A percentile compares a stretch with the other conserved stretches of the same genome.
Evolutionary conservation across 2,888 invertebrate species (phyloP).

Genomic region (Mycalesis mineus): DNA sequence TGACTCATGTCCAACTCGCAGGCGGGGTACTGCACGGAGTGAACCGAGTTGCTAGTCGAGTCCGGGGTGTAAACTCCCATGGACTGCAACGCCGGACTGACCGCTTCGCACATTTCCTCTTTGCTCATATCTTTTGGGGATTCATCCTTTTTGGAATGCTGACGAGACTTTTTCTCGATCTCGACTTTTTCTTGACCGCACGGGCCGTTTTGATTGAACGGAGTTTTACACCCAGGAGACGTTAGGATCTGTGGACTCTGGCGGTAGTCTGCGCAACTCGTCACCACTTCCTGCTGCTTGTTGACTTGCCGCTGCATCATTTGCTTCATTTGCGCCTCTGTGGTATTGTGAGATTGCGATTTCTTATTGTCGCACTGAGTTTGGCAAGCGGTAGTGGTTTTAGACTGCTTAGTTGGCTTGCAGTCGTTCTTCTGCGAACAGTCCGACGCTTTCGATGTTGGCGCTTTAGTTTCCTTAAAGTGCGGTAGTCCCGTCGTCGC

Average conservation of each 20-base stretch:
- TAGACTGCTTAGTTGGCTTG: conserved; percentile 65
- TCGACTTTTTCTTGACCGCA: conserved; percentile 59
- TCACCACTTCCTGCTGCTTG: conserved; percentile 56
- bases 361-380: conserved; percentile 69
- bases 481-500: conserved; percentile 62
- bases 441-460: conserved; percentile 57
- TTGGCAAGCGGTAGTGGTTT: conserved; percentile 67
- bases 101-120: conserved; percentile 68
- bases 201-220: conserved; percentile 59
- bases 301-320: conserved; percentile 64
- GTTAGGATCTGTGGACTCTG: conserved; percentile 61
- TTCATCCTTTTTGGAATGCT: conserved; percentile 63
- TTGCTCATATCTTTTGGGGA: conserved; percentile 58
- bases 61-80: conserved; percentile 93
- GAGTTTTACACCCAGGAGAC: conserved; percentile 60
- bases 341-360: conserved; percentile 41
- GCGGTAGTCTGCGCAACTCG: conserved; percentile 61
- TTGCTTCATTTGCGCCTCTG: conserved; percentile 64
- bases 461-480: conserved; percentile 65
- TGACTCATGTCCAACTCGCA: conserved; percentile 91
- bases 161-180: conserved; percentile 68
- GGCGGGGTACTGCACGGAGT: conserved; percentile 86
- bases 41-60: conserved; percentile 89
- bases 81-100: conserved; percentile 82
- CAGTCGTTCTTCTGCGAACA: conserved; percentile 66